These are phyloP conservation scores for Cylloceria caligata DNA, from an alignment of 2,888 invertebrate genomes.

Conservation along the genomic window DNA sequence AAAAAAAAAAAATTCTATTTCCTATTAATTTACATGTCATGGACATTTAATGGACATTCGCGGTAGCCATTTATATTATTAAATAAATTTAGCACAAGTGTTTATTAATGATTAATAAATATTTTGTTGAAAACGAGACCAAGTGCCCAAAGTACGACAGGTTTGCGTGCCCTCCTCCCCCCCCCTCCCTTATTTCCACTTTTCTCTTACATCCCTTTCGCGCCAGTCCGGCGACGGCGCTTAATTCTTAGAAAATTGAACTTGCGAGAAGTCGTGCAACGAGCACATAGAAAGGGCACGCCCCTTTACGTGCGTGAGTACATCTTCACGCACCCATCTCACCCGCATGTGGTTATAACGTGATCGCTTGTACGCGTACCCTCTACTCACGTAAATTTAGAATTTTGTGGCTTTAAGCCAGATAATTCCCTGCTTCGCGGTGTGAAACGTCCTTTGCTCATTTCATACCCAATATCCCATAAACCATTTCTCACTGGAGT, in stretches of 20 bases:
- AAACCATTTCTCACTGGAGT: conserved; percentile 75
- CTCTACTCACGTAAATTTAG: conserved; percentile 76
- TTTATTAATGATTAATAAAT: background rate
- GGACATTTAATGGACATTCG: no score
- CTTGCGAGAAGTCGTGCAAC: conserved; percentile 20
- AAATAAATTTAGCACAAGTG: no score
- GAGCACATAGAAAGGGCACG: conserved; percentile 13
- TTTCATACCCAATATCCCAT: conserved; percentile 82
- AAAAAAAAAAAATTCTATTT: no score
- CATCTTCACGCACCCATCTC: conserved; percentile 60
- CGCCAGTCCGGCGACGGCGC: background rate
- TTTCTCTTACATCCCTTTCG: conserved; percentile 25
- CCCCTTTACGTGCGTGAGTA: conserved; percentile 65
- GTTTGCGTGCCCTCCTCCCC: background rate
- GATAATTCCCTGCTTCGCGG: conserved; percentile 81
- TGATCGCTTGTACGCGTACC: conserved; percentile 27
- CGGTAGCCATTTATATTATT: no score
- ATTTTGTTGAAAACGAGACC: background rate
- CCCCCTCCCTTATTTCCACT: conserved; percentile 3
- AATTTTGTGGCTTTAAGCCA: conserved; percentile 78
- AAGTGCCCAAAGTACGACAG: background rate
- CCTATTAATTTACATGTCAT: no score
- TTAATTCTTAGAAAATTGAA: conserved; percentile 57
- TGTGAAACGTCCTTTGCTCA: conserved; percentile 82
- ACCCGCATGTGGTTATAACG: conserved; percentile 51